Conservation (phyloP, 2,888 invertebrate species). For the Lumbricus terrestris region DNA sequence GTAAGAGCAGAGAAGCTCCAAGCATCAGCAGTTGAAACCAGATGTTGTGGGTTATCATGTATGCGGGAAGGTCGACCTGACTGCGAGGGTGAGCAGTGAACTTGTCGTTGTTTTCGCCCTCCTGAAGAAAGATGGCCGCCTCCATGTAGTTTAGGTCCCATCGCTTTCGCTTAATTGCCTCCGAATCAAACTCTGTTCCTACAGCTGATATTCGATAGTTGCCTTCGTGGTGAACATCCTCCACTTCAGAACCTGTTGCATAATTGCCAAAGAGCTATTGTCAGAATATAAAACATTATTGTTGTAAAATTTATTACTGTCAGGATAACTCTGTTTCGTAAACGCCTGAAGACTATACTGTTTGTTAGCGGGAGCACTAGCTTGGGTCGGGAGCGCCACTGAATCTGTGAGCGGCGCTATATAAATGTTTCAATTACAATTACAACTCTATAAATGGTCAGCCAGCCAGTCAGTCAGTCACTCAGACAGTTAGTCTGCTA, state of each 20-base stretch:
- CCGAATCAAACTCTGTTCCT: neutral
- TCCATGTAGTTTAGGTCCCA: slow-evolving; percentile 82
- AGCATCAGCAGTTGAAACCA: slow-evolving; percentile 84
- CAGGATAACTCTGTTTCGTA: too few relatives aligned
- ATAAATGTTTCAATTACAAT: too few relatives aligned
- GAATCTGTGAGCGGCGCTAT: too few relatives aligned
- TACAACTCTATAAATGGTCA: too few relatives aligned
- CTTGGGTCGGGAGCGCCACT: too few relatives aligned
- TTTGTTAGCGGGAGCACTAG: too few relatives aligned
- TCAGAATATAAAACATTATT: neutral
- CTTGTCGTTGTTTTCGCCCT: slow-evolving; percentile 86
- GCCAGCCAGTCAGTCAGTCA: too few relatives aligned
- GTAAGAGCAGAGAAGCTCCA: slow-evolving; percentile 72
- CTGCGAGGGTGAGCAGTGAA: slow-evolving; percentile 83
- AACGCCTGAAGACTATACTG: too few relatives aligned
- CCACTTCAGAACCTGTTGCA: slow-evolving; percentile 15
- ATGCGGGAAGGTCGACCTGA: slow-evolving; percentile 79
- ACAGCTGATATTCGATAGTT: neutral
- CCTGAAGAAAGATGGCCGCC: slow-evolving; percentile 83
- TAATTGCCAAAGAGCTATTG: neutral
- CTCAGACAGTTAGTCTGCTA: too few relatives aligned
- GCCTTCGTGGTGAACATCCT: slow-evolving; percentile 18
- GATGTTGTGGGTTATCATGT: slow-evolving; percentile 82
- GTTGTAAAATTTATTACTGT: too few relatives aligned
- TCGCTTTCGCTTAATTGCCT: slow-evolving; percentile 13